phyloP scores from a whole-genome alignment of 2,113 vertebrate species.

The Nycticebus coucang region DNA sequence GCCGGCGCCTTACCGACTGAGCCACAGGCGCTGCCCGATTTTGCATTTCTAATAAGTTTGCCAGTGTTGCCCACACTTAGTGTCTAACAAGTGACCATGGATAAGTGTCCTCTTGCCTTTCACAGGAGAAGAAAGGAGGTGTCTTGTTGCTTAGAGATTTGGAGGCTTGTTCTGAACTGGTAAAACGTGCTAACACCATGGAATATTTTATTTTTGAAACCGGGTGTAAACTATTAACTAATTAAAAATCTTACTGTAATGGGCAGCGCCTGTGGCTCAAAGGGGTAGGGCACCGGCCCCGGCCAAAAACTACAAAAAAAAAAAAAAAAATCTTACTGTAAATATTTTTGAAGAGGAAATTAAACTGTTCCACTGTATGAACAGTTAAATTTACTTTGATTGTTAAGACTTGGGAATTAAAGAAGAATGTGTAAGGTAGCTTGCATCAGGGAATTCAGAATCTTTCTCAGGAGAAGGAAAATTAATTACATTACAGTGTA shows the following conservation, averaged over 20 bases:
- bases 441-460: conserved; percentile 13
- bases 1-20: too few species aligned
- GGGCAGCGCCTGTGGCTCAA: too few species aligned
- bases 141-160: background rate
- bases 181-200: background rate
- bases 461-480: conserved; percentile 42
- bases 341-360: conserved; percentile 47
- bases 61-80: background rate
- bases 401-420: conserved; percentile 43
- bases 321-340: conserved; percentile 43
- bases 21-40: too few species aligned
- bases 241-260: conserved; percentile 50
- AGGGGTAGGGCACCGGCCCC: too few species aligned
- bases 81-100: background rate
- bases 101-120: background rate
- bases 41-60: background rate
- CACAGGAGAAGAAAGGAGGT: background rate
- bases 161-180: conserved; percentile 7
- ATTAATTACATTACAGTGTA: background rate
- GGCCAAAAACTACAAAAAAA: too few species aligned
- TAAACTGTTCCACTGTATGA: conserved; percentile 53
- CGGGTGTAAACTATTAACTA: conserved; percentile 31
- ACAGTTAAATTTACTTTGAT: conserved; percentile 59
- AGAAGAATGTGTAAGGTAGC: background rate
- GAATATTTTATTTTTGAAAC: conserved; percentile 23